phyloP scores from a whole-genome alignment of 2,113 vertebrate genomes.

The Lutjanus erythropterus region DNA sequence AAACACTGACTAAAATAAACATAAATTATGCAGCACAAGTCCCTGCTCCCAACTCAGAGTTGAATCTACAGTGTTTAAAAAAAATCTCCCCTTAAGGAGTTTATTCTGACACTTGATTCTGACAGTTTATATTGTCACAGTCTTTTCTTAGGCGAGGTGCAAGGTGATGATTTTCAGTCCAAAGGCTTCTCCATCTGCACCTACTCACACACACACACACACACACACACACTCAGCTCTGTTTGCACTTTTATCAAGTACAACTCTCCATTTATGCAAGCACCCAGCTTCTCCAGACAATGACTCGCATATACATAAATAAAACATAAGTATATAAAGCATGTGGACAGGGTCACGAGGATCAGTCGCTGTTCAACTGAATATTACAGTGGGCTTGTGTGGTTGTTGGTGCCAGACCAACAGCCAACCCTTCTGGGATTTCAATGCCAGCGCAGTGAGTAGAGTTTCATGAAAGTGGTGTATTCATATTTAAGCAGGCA shows the following conservation, averaged over 20 bases:
- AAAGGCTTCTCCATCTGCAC: conserved; percentile 11
- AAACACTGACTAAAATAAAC: conserved; percentile 9
- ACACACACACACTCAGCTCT: not conserved
- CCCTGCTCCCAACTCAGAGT: not conserved
- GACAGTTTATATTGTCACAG: not conserved
- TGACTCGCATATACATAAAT: conserved; percentile 46
- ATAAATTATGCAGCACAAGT: conserved; percentile 31
- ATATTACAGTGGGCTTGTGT: conserved; percentile 33
- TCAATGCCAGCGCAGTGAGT: not conserved
- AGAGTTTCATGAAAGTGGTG: not conserved
- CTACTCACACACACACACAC: not conserved
- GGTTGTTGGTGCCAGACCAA: not conserved
- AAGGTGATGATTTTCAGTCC: conserved; percentile 10
- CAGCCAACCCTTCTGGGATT: not conserved
- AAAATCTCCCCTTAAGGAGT: conserved; percentile 11
- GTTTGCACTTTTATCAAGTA: conserved; percentile 9
- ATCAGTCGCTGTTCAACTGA: conserved; percentile 24
- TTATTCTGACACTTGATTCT: conserved; percentile 30
- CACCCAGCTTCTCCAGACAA: conserved; percentile 33
- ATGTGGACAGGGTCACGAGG: conserved; percentile 1
- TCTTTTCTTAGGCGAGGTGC: conserved; percentile 4
- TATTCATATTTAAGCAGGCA: conserved; percentile 12
- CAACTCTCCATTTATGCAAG: conserved; percentile 5
- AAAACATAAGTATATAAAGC: conserved; percentile 32
- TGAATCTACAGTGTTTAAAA: conserved; percentile 20